Evolutionary conservation across 2,888 invertebrate species (phyloP), one percentile per base, ranked within the genome.

Genomic region (Pterostichus madidus): DNA sequence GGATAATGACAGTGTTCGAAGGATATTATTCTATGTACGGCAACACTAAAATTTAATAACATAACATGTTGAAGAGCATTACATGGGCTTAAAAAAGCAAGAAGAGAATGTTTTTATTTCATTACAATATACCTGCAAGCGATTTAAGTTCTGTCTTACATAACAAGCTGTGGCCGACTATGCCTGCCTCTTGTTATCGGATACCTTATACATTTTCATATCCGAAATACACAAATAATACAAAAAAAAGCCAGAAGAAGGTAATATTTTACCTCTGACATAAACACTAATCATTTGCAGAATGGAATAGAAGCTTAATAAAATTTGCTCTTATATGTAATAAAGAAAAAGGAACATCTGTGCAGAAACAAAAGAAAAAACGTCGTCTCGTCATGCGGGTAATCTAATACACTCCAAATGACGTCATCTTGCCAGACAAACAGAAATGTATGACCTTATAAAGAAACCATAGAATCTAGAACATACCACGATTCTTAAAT

Each of bases 281-380:
- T 64, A 64, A 64, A 64, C 46, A 71, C 71, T 71, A 71, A 71
- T 71, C 71, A 71, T 24, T 24, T 71, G 13, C 71, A 17, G 44
- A 71, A 15, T 17, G 44, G 44, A 71, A 44, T 71, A 59, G 59
- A 13, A 44, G 24, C 46, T 71, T 71, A 71, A 71, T 71, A 39
- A 71, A 71, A 71, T 71, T 71, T 71, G 10, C 17, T 44, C 59
- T 71, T 46, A 44, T 59, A 59, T 59, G 59, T 59, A 59, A 59
- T 35, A 64, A 64, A 64, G 64, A 64, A 64, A 61, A 71, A 71
- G 24, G 15, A 71, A 46, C 71, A 71, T 71, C 71, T 71, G 59
- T 15, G 68, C 68, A 46, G 71, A 71, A 71, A 46, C 71, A 71
- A 71, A 71, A 46, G 71, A 71, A 71, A 46, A 46, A 44, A 15